Base-by-base conservation (phyloP, 2,888 invertebrate species). In the Cheiracanthium punctorium region DNA sequence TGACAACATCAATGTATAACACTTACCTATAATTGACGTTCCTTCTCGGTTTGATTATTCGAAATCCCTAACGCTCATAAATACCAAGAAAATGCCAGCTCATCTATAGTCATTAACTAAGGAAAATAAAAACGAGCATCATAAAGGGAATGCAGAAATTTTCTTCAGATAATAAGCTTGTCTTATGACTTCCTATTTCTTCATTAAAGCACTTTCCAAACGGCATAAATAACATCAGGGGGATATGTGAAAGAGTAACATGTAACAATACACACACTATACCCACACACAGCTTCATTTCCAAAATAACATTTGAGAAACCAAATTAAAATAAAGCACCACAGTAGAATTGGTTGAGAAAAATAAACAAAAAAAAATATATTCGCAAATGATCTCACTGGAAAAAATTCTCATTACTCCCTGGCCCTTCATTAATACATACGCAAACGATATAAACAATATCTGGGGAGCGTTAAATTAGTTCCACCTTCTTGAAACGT, bases 391-490 rank as follows among this genome's bases (percentile, higher is more conserved):
- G 58, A 58, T 58, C 58, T 58, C 58, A 24, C 8, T n/a, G n/a
- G n/a, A 24, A 58, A 58, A 58, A 58, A 58, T 17, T 24, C 58
- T 58, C 24, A 58, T 58, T 58, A 58, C 24, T 58, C 58, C 58
- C 58, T 24, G 24, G 24, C 24, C 12, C 58, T 58, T 58, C 58
- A 58, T 58, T 58, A 58, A 58, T 58, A 24, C 58, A 58, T 58
- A 58, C 58, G 58, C 58, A 69, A 33, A 69, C 37, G 69, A 37
- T 85, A 70, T 72, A 85, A 79, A 85, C 79, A 74, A 79, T 85
- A 79, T 79, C 70, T 67, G 69, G 65, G 32, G 74, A 69, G 79
- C 73, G 70, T 74, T 85, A 85, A 85, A 85, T 85, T 85, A 85
- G 69, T 48, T 58, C 37, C 67, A 32, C 32, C 29, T 79, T 41